Evolutionary conservation across 2,797 vertebrate species (phyloP).

Genomic region (Gallinago stenura): DNA sequence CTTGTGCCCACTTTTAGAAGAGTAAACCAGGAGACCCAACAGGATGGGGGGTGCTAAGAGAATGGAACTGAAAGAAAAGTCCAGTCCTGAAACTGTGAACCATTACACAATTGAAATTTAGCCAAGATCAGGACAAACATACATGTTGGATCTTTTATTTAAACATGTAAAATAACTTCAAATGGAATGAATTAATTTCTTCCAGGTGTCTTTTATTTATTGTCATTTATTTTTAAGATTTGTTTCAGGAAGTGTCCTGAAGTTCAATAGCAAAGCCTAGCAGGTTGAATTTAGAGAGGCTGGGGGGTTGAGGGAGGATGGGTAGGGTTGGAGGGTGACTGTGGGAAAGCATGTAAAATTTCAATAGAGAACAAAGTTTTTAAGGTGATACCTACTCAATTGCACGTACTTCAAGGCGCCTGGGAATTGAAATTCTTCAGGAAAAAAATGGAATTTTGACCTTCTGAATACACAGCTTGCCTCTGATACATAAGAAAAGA

Average conservation of each 20-base stretch:
- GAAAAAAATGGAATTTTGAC: constrained; percentile 17
- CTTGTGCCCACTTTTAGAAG: background rate
- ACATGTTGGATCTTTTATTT: background rate
- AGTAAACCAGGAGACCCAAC: background rate
- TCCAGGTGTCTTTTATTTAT: background rate
- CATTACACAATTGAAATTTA: background rate
- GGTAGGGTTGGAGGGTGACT: background rate
- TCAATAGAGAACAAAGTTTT: constrained; percentile 15
- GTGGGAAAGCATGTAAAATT: constrained; percentile 1
- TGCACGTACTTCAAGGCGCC: background rate
- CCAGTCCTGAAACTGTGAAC: background rate
- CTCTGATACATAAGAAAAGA: constrained; percentile 61
- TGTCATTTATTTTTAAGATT: background rate
- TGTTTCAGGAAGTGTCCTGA: background rate
- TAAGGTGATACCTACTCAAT: background rate
- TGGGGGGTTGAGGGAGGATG: accelerated
- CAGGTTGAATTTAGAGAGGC: background rate
- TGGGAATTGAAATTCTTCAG: constrained; percentile 42
- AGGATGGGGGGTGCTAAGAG: background rate
- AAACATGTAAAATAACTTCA: background rate
- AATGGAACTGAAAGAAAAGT: background rate
- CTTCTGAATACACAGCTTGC: constrained; percentile 16
- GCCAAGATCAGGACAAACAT: background rate
- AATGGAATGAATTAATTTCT: background rate
- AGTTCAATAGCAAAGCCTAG: background rate